Evolutionary conservation across 2,888 invertebrate genomes (phyloP).

Genomic region (Yponomeuta cagnagella): DNA sequence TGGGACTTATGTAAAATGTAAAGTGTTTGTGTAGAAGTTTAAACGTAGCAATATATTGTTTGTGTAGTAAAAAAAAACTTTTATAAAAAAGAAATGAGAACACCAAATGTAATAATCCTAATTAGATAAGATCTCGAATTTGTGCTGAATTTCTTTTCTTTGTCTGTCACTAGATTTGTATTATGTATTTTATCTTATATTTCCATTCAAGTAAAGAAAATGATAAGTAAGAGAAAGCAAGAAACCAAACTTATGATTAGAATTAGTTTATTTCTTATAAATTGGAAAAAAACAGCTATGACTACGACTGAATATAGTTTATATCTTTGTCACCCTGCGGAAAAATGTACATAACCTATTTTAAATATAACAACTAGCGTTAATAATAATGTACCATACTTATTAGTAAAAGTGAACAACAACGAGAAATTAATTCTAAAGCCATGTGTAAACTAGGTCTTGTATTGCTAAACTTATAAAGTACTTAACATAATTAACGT

Average conservation of each 20-base stretch:
- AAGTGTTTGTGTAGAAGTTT: slow-evolving; percentile 1
- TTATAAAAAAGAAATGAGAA: slow-evolving; percentile 19
- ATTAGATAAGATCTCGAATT: slow-evolving; percentile 27
- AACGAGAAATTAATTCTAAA: slow-evolving; percentile 75
- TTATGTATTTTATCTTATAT: slow-evolving; percentile 17
- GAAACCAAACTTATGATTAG: slow-evolving; percentile 34
- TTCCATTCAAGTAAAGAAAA: neutral
- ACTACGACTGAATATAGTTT: slow-evolving; percentile 67
- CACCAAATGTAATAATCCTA: slow-evolving; percentile 29
- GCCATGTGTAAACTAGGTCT: slow-evolving; percentile 46
- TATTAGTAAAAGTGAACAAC: slow-evolving; percentile 46
- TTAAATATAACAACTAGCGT: slow-evolving; percentile 32
- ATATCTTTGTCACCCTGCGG: slow-evolving; percentile 42
- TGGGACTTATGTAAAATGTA: neutral
- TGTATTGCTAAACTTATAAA: slow-evolving; percentile 13
- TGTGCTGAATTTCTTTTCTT: neutral
- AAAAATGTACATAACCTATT: slow-evolving; percentile 26
- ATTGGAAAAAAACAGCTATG: slow-evolving; percentile 37
- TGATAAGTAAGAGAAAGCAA: slow-evolving; percentile 24
- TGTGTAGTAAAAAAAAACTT: slow-evolving; percentile 15
- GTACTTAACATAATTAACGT: slow-evolving; percentile 17
- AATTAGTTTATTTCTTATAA: slow-evolving; percentile 25
- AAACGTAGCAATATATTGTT: neutral
- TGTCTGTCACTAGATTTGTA: slow-evolving; percentile 11
- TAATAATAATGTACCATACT: slow-evolving; percentile 21